These are phyloP conservation scores for Petroica traversi DNA, from an alignment of 2,113 vertebrate species.

Conservation along the genomic window DNA sequence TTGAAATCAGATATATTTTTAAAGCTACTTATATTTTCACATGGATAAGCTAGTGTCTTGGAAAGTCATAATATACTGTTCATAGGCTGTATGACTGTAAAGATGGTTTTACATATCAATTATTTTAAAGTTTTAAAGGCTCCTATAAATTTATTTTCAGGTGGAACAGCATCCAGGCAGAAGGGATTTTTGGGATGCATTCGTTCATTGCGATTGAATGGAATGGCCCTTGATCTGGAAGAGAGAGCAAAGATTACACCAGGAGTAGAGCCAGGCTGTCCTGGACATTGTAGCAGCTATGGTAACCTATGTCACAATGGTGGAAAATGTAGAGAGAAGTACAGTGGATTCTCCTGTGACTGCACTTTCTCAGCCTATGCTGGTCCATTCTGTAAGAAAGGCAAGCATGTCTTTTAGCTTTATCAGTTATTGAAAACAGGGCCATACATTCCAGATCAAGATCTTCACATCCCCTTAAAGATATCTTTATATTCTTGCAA, in stretches of 20 bases:
- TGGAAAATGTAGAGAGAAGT: constrained; percentile 84
- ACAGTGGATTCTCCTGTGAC: constrained; percentile 87
- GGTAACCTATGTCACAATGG: constrained; percentile 86
- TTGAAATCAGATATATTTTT: background rate
- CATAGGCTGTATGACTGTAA: background rate
- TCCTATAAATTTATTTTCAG: constrained; percentile 66
- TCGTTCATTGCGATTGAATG: constrained; percentile 89
- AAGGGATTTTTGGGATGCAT: constrained; percentile 93
- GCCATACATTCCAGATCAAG: background rate
- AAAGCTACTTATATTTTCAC: background rate
- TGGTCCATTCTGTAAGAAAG: constrained; percentile 88
- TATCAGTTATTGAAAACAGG: background rate
- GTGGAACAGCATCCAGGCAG: constrained; percentile 92
- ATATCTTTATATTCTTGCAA: background rate
- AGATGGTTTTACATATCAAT: background rate
- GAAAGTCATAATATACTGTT: background rate
- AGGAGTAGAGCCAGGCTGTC: constrained; percentile 87
- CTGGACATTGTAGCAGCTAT: constrained; percentile 93
- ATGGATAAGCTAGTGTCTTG: background rate
- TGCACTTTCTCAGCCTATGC: constrained; percentile 82
- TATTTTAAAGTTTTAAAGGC: background rate
- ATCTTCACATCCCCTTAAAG: background rate
- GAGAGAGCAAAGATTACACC: constrained; percentile 88
- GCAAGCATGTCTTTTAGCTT: constrained; percentile 62
- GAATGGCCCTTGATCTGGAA: constrained; percentile 86